Base-by-base conservation (phyloP, 2,113 vertebrate species). In the Oxyruncus cristatus region DNA sequence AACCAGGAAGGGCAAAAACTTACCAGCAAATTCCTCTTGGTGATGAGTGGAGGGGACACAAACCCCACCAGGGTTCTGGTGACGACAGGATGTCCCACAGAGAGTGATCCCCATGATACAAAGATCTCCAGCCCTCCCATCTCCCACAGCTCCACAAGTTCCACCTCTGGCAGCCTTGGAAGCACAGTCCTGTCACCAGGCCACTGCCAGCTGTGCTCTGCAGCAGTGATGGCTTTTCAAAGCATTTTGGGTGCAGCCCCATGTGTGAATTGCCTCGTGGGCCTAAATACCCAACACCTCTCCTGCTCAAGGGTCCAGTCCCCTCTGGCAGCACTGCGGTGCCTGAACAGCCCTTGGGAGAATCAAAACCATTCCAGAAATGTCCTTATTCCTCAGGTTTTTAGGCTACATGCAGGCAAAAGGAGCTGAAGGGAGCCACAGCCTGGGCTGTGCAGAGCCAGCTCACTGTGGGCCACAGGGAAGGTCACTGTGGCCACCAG, bases 51-150 rank as follows among this genome's bases (percentile, higher is more conserved):
- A 58, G 30, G 67, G 14, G 42, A 52, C 8, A 37, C 12, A 6
- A 12, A 11, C 2, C 11, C 65, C 3, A 2, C 26, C 42, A 16
- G 0, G 0, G 6, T 3, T 26, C 2, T 46, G 56, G 52, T 6
- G 58, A 24, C 6, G 27, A 35, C 26, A 35, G 71, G 44, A 35
- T 41, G 56, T 3, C 1, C 3, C 2, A 27, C 8, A 22, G 37
- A 79, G 39, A 58, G 42, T 0, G 1, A 21, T 21, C 20, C 42
- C 33, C 30, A 27, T 2, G 5, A 8, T 5, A 63, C 28, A 23
- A 30, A 24, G 12, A 39, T 13, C 47, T 75, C 44, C 19, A 21
- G 44, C 52, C 24, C 61, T 74, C n/a, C 41, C 3, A 0, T 5
- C 56, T 53, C 27, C 70, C 67, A 42, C 35, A 11, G 70, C 88